A percentile compares a stretch with the other conserved stretches of the same genome.
Evolutionary conservation across 2,797 vertebrate species (phyloP).

Genomic region (Adelosebastes latens): DNA sequence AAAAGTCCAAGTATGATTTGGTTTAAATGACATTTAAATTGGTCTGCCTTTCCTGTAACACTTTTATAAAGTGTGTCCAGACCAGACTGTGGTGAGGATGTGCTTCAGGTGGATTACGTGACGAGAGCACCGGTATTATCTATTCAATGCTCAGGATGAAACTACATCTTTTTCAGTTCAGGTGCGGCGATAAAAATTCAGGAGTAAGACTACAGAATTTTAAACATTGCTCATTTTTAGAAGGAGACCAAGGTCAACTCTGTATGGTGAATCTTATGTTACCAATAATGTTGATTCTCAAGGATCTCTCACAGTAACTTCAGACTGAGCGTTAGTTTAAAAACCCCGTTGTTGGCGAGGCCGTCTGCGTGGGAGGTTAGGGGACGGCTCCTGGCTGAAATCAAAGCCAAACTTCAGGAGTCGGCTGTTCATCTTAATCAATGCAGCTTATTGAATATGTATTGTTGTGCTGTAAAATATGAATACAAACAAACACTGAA

Average conservation of each 20-base stretch:
- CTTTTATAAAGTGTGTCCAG: not conserved
- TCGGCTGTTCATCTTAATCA: not conserved
- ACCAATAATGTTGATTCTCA: not conserved
- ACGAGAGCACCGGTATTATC: not conserved
- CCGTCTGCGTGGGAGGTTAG: not conserved
- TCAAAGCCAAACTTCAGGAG: not conserved
- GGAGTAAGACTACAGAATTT: constrained; percentile 4
- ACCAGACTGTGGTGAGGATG: constrained; percentile 3
- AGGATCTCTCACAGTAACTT: not conserved
- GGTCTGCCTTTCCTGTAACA: not conserved
- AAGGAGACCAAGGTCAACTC: not conserved
- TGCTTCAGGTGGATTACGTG: constrained; percentile 1
- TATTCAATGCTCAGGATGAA: not conserved
- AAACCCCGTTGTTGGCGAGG: not conserved
- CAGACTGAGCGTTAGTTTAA: not conserved
- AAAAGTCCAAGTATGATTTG: not conserved
- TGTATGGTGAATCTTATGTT: constrained; percentile 2
- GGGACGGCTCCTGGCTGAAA: not conserved
- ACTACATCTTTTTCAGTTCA: not conserved
- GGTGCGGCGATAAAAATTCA: not conserved
- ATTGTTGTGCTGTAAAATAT: not conserved
- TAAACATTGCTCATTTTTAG: constrained; percentile 9
- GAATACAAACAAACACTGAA: not conserved
- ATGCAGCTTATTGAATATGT: not conserved
- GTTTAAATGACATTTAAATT: not conserved